Evolutionary conservation across 2,888 invertebrate genomes (phyloP).

Genomic region (Crocallis elinguaria): DNA sequence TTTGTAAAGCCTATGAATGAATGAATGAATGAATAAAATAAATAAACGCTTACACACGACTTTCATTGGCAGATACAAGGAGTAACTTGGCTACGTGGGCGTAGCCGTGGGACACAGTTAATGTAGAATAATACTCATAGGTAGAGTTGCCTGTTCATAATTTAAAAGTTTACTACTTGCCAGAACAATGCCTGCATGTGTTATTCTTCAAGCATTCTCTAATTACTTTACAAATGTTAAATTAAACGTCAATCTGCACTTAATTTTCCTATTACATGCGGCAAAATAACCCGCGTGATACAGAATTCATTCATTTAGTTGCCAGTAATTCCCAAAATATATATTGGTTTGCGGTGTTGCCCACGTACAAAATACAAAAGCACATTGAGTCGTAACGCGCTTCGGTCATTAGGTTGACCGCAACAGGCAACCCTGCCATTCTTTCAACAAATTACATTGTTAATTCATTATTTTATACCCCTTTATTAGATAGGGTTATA

Average conservation of each 20-base stretch:
- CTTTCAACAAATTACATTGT: conserved; percentile 57
- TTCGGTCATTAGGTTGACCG: conserved; percentile 54
- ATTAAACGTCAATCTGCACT: conserved; percentile 14
- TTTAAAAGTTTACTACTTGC: too few relatives aligned
- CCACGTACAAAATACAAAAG: conserved; percentile 20
- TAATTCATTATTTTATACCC: conserved; percentile 51
- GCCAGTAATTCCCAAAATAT: conserved; percentile 44
- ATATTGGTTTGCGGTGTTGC: conserved; percentile 53
- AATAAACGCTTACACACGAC: too few relatives aligned
- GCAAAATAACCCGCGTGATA: conserved; percentile 15
- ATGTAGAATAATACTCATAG: too few relatives aligned
- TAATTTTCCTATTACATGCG: conserved; percentile 4
- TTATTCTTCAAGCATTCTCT: not conserved
- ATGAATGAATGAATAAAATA: too few relatives aligned
- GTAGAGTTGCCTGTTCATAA: not conserved
- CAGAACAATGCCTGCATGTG: not conserved
- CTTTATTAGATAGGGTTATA: conserved; percentile 22
- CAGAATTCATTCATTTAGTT: conserved; percentile 34
- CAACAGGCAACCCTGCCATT: conserved; percentile 44
- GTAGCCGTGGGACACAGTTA: too few relatives aligned
- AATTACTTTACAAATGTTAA: not conserved
- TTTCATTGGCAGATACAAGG: too few relatives aligned
- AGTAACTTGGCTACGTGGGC: too few relatives aligned
- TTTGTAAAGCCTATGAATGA: too few relatives aligned
- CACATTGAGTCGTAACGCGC: conserved; percentile 47